A percentile compares a stretch with the other conserved stretches of the same genome.
Evolutionary conservation across 2,113 vertebrate species (phyloP).

Genomic region (Seriola aureovittata): DNA sequence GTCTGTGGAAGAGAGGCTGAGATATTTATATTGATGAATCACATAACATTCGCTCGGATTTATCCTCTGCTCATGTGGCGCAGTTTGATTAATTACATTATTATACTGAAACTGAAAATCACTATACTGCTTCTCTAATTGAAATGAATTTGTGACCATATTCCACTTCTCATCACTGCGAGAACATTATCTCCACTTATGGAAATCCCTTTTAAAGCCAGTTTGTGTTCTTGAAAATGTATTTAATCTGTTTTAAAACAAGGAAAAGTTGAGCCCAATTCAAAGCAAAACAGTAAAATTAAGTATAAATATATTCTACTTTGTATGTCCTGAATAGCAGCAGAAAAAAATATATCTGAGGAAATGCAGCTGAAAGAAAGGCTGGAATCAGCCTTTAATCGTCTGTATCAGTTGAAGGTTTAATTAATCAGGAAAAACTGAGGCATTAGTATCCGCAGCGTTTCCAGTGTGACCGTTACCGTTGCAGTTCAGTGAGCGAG

Average conservation of each 20-base stretch:
- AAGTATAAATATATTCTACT: too few species aligned
- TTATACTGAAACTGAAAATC: not conserved
- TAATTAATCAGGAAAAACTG: not conserved
- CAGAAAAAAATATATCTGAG: not conserved
- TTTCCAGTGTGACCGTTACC: constrained; percentile 28
- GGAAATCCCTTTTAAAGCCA: not conserved
- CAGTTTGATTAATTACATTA: not conserved
- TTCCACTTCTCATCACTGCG: too few species aligned
- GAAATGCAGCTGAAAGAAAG: not conserved
- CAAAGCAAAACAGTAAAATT: too few species aligned
- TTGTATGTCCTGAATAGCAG: not conserved
- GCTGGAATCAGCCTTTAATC: not conserved
- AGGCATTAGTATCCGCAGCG: not conserved
- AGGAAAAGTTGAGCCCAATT: not conserved
- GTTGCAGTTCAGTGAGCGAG: constrained; percentile 37
- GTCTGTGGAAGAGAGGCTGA: not conserved
- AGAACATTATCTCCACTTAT: not conserved
- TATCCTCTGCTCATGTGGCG: not conserved
- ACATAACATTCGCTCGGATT: not conserved
- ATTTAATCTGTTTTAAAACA: not conserved
- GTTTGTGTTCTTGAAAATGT: not conserved
- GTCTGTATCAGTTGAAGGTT: not conserved
- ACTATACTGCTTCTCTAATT: not conserved
- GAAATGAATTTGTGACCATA: not conserved
- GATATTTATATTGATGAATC: not conserved